A percentile compares a stretch with the other conserved stretches of the same genome.
Conservation (phyloP, 2,113 vertebrate genomes). For the Malurus elegans region DNA sequence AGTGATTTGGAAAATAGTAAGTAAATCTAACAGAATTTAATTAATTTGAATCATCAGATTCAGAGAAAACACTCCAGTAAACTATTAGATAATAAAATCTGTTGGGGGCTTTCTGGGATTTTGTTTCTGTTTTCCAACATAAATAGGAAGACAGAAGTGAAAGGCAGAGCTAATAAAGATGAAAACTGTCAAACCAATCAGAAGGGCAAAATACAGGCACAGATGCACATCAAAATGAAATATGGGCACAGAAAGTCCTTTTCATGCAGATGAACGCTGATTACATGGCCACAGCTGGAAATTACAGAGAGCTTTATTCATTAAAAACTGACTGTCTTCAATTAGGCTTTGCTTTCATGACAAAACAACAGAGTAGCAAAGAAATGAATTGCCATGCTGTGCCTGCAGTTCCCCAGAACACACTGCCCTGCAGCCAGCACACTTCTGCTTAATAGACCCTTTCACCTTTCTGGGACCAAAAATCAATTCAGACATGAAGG, state of each 20-base stretch:
- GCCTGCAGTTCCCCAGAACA: not conserved
- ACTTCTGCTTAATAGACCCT: not conserved
- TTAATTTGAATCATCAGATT: conserved; percentile 29
- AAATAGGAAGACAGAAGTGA: conserved; percentile 4
- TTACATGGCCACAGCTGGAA: conserved; percentile 67
- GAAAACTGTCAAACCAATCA: conserved; percentile 4
- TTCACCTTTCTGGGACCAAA: conserved; percentile 10
- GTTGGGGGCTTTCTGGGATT: not conserved
- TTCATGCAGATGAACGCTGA: not conserved
- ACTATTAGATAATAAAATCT: not conserved
- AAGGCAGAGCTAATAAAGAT: conserved; percentile 24
- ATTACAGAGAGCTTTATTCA: conserved; percentile 52
- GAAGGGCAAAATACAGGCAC: conserved; percentile 32
- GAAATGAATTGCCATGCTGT: not conserved
- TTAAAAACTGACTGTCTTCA: conserved; percentile 44
- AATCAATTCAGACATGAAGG: not conserved
- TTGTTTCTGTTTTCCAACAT: not conserved
- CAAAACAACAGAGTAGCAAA: not conserved
- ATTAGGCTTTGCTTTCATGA: conserved; percentile 10
- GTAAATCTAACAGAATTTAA: conserved; percentile 30
- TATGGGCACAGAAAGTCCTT: conserved; percentile 6
- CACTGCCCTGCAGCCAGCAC: not conserved
- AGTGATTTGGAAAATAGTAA: conserved; percentile 5
- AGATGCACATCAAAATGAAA: conserved; percentile 62
- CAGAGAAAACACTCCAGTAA: not conserved